Base-by-base conservation (phyloP, 2,113 vertebrate genomes). In the Tylochromis polylepis region DNA sequence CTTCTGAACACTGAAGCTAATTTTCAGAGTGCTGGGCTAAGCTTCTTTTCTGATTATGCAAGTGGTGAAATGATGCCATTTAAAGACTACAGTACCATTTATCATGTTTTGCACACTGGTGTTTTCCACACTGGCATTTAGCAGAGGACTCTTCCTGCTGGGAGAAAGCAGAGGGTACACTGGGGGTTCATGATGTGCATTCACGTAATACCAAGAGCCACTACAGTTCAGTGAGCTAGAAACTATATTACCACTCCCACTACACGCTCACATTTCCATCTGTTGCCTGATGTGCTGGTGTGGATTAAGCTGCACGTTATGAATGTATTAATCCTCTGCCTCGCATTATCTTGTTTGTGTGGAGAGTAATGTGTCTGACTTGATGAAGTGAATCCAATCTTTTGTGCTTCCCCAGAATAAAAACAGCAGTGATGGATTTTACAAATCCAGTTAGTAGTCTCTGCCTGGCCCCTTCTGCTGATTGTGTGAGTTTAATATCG, bases 391-490 rank as follows among this genome's bases (percentile, higher is more conserved):
- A 88, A 90, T 90, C 89, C 89, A 90, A 92, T 93, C 86, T 93
- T 91, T 87, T 87, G 87, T 91, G 80, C 84, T 88, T 87, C 83
- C 89, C 89, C 55, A 81, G 80, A 88, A 89, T 81, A 83, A 87
- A 90, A 90, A 57, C 77, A 82, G 75, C 82, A 77, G 46, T 24
- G 22, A 93, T 90, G 89, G 94, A 91, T 93, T 91, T 82, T 80
- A 79, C 57, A 95, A 94, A 95, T 92, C 91, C 91, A 95, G 94
- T 94, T 94, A 93, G 90, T 51, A 29, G 22, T 87, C 85, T 90
- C 83, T 89, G 82, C 59, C 49, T 57, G 79, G 81, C 92, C 91
- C 79, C 82, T 72, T 34, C 59, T 36, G 79, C 83, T 91, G 90
- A 95, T 90, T 91, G 89, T 79, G 55, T 82, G 83, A 87, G 86